Evolutionary conservation across 2,888 invertebrate genomes (phyloP), one percentile per base, ranked within the genome.

Genomic region (Chloroclysta siterata): DNA sequence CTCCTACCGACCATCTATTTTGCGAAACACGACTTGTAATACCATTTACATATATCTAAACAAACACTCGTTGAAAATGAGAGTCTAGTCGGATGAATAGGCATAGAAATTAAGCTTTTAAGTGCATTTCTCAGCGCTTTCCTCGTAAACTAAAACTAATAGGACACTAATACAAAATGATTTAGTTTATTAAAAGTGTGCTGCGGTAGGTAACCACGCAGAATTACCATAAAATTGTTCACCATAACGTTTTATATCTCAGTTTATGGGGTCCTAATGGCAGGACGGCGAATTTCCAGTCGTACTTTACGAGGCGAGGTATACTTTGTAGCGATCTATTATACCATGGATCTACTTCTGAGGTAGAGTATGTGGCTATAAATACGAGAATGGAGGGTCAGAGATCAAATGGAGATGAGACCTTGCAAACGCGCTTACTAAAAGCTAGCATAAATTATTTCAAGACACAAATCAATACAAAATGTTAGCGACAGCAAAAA

Each of bases 191-290:
- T 63, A 60, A 68, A 65, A 60, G 46, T 41, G 44, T 52, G 44
- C 56, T 71, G 71, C 66, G 71, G 72, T 71, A 68, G 70, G 70
- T 72, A 67, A 65, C 55, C 66, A 66, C 69, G 69, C 68, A 53
- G 65, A 69, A 71, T 73, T 65, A 68, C 66, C 66, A 68, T 72
- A 73, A 72, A 72, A 66, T 53, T 71, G 68, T 74, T 66, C 63
- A 53, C 74, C 65, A 76, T 75, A 72, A 77, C 63, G 71, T 76
- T 79, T 75, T 79, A 76, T 66, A 67, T 53, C 69, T 42, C 54
- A 65, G 55, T 78, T 80, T 77, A 80, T 77, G 65, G 71, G 52
- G 73, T 73, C 71, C 72, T 78, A 76, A 78, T 75, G 69, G 72
- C 70, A 66, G 66, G 69, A 70, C 68, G 74, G 73, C 69, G 64